Evolutionary conservation across 2,888 invertebrate species (phyloP).

Genomic region (Ophonus ardosiacus): DNA sequence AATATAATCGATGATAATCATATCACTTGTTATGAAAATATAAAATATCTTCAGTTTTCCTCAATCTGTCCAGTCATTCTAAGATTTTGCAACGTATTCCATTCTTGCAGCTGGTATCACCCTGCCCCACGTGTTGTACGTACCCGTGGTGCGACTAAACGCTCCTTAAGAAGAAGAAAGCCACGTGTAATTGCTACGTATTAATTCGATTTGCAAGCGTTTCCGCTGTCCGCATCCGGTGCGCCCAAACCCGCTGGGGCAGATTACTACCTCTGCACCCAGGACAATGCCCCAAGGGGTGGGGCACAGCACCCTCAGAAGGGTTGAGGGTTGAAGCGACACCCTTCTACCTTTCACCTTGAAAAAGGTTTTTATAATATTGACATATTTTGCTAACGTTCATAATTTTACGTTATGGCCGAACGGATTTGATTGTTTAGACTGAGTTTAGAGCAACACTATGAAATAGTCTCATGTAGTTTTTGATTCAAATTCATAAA

Average conservation of each 20-base stretch:
- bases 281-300: constrained; percentile 3
- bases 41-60: too few species aligned
- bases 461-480: too few species aligned
- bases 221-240: constrained; percentile 70
- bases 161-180: constrained; percentile 75
- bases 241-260: constrained; percentile 70
- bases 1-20: too few species aligned
- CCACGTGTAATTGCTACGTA: constrained; percentile 76
- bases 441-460: too few species aligned
- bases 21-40: too few species aligned
- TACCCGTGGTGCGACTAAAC: constrained; percentile 73
- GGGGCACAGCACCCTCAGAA: background rate
- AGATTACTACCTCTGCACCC: constrained; percentile 72
- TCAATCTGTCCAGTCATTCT: too few species aligned
- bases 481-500: too few species aligned
- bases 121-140: constrained; percentile 65
- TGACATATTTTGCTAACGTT: too few species aligned
- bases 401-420: too few species aligned
- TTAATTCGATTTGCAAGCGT: constrained; percentile 76
- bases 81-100: too few species aligned
- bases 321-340: constrained; percentile 21
- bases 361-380: too few species aligned
- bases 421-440: too few species aligned
- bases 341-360: background rate
- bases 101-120: constrained; percentile 68